A percentile compares a stretch with the other conserved stretches of the same genome.
Evolutionary conservation across 92 coral and sea anemone species (phyloP).

Genomic region (Isaurus tuberculatus): DNA sequence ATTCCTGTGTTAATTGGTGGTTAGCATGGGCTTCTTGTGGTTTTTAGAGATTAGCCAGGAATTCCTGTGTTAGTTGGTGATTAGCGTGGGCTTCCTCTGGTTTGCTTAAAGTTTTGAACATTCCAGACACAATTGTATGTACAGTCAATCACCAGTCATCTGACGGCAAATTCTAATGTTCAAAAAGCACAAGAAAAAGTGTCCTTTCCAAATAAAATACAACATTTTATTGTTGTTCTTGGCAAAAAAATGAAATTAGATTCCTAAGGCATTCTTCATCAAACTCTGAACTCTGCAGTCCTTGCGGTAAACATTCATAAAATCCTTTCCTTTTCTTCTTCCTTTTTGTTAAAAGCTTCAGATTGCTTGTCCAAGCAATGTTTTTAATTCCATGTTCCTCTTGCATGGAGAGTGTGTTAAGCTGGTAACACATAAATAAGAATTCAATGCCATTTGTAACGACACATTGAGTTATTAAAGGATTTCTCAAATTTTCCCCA

Average conservation of each 20-base stretch:
- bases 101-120: no score
- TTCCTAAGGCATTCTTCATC: constrained; percentile 81
- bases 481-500: constrained; percentile 82
- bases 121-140: no score
- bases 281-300: constrained; percentile 54
- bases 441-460: constrained; percentile 78
- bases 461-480: constrained; percentile 83
- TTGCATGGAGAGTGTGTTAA: constrained; percentile 93
- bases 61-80: no score
- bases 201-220: background rate
- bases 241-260: constrained; percentile 71
- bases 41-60: no score
- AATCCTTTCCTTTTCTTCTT: constrained; percentile 57
- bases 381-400: constrained; percentile 94
- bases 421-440: constrained; percentile 88
- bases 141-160: no score
- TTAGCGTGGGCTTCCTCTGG: no score
- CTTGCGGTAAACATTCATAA: constrained; percentile 73
- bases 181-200: no score
- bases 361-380: constrained; percentile 82
- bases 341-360: constrained; percentile 50
- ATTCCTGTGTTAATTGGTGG: no score
- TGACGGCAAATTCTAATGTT: no score
- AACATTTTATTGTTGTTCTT: constrained; percentile 33
- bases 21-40: no score